phyloP scores from a whole-genome alignment of 23 tunicate genomes.

The Halocynthia roretzi region DNA sequence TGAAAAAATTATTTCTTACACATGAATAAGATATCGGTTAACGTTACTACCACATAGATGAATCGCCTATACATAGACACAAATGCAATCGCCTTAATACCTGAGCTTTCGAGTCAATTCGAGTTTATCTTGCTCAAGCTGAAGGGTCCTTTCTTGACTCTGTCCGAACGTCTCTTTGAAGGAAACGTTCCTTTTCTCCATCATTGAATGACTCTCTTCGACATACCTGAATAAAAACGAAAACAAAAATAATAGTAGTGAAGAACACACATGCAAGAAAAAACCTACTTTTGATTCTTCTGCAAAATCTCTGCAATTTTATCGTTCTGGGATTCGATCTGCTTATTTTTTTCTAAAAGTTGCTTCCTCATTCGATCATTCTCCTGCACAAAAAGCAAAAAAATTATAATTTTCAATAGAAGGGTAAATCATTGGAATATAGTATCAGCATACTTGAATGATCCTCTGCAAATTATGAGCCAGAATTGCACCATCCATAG shows the following conservation, averaged over 20 bases:
- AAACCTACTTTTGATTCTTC: constrained; percentile 72
- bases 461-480: constrained; percentile 69
- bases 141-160: constrained; percentile 62
- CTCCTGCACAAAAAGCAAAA: constrained; percentile 27
- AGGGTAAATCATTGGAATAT: not conserved
- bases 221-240: constrained; percentile 30
- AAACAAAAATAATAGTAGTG: not conserved
- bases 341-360: constrained; percentile 60
- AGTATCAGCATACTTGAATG: constrained; percentile 27
- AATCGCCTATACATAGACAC: not conserved
- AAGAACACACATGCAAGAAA: not conserved
- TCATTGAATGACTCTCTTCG: constrained; percentile 59
- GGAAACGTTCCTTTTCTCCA: constrained; percentile 61
- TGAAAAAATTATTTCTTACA: not conserved
- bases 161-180: constrained; percentile 71
- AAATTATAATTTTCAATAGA: not conserved
- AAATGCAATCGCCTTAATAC: not conserved
- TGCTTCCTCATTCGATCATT: constrained; percentile 59
- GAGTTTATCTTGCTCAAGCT: constrained; percentile 80
- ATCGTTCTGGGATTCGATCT: constrained; percentile 60
- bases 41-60: not conserved
- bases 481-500: constrained; percentile 51
- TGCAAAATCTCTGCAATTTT: constrained; percentile 66
- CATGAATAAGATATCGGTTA: not conserved
- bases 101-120: constrained; percentile 61